Evolutionary conservation across 2,888 invertebrate species (phyloP).

Genomic region (Tachina lurida): DNA sequence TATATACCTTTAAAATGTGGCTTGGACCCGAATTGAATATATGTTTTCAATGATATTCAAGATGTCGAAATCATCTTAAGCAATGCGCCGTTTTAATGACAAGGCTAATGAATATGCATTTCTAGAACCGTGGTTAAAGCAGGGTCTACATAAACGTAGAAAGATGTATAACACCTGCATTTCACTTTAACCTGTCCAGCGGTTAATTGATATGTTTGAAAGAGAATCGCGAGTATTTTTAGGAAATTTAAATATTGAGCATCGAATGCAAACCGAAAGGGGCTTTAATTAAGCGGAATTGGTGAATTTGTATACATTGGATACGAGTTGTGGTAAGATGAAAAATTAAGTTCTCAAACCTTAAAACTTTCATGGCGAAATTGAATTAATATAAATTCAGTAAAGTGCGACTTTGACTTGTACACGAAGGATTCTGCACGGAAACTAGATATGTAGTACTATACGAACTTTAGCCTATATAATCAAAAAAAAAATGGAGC

Average conservation of each 20-base stretch:
- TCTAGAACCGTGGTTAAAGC: conserved; percentile 84
- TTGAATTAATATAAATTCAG: no score
- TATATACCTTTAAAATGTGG: conserved; percentile 78
- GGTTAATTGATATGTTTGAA: conserved; percentile 89
- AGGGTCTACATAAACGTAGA: conserved; percentile 85
- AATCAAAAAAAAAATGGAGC: no score
- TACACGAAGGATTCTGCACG: no score
- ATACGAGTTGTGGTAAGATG: conserved; percentile 85
- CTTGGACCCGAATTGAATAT: conserved; percentile 80
- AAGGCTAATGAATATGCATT: conserved; percentile 84
- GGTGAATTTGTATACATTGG: conserved; percentile 85
- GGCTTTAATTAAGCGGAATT: conserved; percentile 86
- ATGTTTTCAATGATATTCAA: conserved; percentile 76
- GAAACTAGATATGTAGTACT: no score
- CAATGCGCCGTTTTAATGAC: conserved; percentile 82
- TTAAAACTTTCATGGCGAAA: no score
- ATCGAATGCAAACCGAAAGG: conserved; percentile 83
- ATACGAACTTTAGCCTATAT: no score
- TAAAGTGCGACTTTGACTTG: no score
- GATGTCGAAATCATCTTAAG: conserved; percentile 78
- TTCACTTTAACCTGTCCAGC: conserved; percentile 90
- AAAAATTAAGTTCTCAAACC: no score
- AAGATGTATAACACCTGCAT: conserved; percentile 90
- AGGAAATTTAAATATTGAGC: conserved; percentile 84
- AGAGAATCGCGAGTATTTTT: conserved; percentile 85